Evolutionary conservation across 2,888 invertebrate species (phyloP), one percentile per base, ranked within the genome.

Genomic region (Caenorhabditis angaria): DNA sequence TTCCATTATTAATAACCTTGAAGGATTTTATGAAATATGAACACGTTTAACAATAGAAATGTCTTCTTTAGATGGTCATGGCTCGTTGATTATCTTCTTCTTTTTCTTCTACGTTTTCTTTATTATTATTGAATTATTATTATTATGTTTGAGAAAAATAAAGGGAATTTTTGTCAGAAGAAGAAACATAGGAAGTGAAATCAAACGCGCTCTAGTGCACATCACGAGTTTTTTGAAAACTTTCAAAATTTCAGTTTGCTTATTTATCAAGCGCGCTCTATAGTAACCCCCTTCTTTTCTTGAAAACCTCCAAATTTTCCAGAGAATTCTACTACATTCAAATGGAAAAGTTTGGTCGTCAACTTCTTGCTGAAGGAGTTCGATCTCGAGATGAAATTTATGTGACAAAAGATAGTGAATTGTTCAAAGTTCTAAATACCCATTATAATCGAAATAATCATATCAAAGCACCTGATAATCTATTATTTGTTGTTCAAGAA

Each of bases 261-360:
- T n/a, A 14, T 14, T 14, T 6, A 35, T 35, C 6, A 6, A 14
- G 8, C 35, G 6, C 35, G 35, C 14, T 35, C 35, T 14, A 35
- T 35, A 35, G 8, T 14, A 35, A 10, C 35, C 14, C 35, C 35
- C 6, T 35, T 14, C 14, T 10, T 35, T 35, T 14, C 35, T 55
- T 27, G n/a, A 56, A 28, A 41, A 41, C 10, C 18, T 6, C 14
- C 25, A 24, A 2, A n/a, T 8, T 57, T 88, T 88, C 29, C 87
- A 99, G 99, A 90, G 99, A 99, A 91, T 99, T 99, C 91, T 99
- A 95, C 92, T 99, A 99, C 91, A 99, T 99, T 89, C 99, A 99
- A 91, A 99, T 99, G 97, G 99, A 99, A 91, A 99, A 99, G 90
- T 99, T 96, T 90, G 97, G 97, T 77, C 92, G 97, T 84, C 97